A percentile compares a stretch with the other conserved stretches of the same genome.
Evolutionary conservation across 1,140 invertebrate genomes (phyloP).

Genomic region (Pygmarrhopalites habei): DNA sequence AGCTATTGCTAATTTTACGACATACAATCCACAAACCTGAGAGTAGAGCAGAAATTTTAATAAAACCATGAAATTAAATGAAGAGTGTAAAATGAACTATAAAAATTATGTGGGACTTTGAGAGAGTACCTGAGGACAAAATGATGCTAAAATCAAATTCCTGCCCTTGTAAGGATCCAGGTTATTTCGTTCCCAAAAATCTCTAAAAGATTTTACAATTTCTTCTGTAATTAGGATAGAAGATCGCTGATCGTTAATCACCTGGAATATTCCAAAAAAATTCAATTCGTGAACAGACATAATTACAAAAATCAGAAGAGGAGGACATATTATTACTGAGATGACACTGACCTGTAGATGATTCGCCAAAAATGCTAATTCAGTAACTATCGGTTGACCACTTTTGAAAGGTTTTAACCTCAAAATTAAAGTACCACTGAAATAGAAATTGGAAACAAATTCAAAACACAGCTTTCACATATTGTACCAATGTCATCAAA

Average conservation of each 20-base stretch:
- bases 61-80: slow-evolving; percentile 23
- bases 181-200: slow-evolving; percentile 65
- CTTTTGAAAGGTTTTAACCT: slow-evolving; percentile 58
- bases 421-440: slow-evolving; percentile 66
- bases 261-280: slow-evolving; percentile 35
- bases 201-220: slow-evolving; percentile 60
- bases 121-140: slow-evolving; percentile 67
- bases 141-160: slow-evolving; percentile 69
- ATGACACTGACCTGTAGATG: slow-evolving; percentile 53
- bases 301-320: background rate
- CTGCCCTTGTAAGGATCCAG: slow-evolving; percentile 59
- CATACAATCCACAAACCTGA: slow-evolving; percentile 78
- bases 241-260: slow-evolving; percentile 60
- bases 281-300: background rate
- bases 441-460: slow-evolving; percentile 32
- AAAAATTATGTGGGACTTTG: background rate
- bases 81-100: slow-evolving; percentile 11
- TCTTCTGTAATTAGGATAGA: slow-evolving; percentile 58
- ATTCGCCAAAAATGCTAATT: slow-evolving; percentile 65
- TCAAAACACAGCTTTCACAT: background rate
- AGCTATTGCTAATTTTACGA: slow-evolving; percentile 75
- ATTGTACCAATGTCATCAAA: background rate
- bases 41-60: slow-evolving; percentile 39
- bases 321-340: background rate
- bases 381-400: slow-evolving; percentile 59